phyloP scores from a whole-genome alignment of 2,113 vertebrate genomes.

The Tauraco erythrolophus region DNA sequence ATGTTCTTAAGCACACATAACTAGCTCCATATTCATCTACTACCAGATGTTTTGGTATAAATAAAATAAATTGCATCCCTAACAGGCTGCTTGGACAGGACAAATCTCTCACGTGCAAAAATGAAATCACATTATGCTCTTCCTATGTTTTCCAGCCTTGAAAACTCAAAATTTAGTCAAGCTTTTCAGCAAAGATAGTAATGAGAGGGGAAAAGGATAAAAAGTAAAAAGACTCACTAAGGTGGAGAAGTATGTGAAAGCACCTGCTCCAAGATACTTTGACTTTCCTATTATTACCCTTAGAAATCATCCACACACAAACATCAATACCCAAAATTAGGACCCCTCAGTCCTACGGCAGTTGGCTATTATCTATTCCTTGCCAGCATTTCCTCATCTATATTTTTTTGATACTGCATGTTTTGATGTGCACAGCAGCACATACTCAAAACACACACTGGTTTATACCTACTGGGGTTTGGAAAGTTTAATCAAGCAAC shows the following conservation, averaged over 20 bases:
- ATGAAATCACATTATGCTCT: fast-evolving
- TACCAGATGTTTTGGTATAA: slow-evolving; percentile 16
- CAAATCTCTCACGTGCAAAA: background rate
- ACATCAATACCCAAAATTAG: background rate
- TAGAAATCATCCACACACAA: background rate
- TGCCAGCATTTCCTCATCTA: background rate
- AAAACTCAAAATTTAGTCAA: background rate
- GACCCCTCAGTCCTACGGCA: fast-evolving
- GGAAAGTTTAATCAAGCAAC: background rate
- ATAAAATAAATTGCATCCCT: slow-evolving; percentile 18
- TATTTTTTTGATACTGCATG: background rate
- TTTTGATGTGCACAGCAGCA: background rate
- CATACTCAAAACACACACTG: fast-evolving
- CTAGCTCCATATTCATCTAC: background rate
- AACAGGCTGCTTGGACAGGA: background rate
- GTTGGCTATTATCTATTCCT: background rate
- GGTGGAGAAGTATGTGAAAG: background rate
- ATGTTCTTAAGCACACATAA: background rate
- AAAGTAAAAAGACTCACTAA: background rate
- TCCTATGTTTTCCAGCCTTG: background rate
- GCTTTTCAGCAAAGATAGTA: background rate
- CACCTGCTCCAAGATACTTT: background rate
- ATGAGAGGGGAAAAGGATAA: background rate
- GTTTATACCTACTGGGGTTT: fast-evolving
- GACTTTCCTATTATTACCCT: background rate